These are phyloP conservation scores for Thymelicus acteon DNA, from an alignment of 2,888 invertebrate species.

Conservation along the genomic window DNA sequence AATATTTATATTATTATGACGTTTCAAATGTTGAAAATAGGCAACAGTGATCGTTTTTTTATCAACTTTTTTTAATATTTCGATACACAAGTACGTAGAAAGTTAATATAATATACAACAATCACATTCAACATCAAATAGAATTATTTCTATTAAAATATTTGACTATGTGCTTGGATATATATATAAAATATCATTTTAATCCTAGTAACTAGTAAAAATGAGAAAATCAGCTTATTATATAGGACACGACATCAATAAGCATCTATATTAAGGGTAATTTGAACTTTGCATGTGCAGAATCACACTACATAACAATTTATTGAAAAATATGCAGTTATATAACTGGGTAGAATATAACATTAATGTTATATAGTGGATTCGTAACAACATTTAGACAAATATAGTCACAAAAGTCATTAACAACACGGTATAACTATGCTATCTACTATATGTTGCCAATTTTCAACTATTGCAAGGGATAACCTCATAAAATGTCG, in stretches of 20 bases:
- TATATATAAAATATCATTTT: conserved; percentile 20
- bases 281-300: conserved; percentile 16
- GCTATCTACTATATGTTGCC: conserved; percentile 39
- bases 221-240: conserved; percentile 10
- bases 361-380: conserved; percentile 11
- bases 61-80: conserved; percentile 22
- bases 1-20: not conserved
- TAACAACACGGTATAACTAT: conserved; percentile 14
- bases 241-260: conserved; percentile 21
- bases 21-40: conserved; percentile 25
- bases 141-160: conserved; percentile 28
- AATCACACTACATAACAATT: conserved; percentile 17
- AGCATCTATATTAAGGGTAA: conserved; percentile 18
- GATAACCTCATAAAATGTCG: conserved; percentile 12
- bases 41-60: conserved; percentile 26
- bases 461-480: conserved; percentile 37
- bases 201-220: conserved; percentile 16
- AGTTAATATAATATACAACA: conserved; percentile 23
- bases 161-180: conserved; percentile 27
- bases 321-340: not conserved
- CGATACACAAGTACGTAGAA: conserved; percentile 10
- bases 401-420: conserved; percentile 13
- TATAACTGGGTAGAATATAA: not conserved
- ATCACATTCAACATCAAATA: conserved; percentile 27
- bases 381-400: not conserved